These are phyloP conservation scores for Chrysemys picta DNA, from an alignment of 2,113 vertebrate species.

Conservation along the genomic window DNA sequence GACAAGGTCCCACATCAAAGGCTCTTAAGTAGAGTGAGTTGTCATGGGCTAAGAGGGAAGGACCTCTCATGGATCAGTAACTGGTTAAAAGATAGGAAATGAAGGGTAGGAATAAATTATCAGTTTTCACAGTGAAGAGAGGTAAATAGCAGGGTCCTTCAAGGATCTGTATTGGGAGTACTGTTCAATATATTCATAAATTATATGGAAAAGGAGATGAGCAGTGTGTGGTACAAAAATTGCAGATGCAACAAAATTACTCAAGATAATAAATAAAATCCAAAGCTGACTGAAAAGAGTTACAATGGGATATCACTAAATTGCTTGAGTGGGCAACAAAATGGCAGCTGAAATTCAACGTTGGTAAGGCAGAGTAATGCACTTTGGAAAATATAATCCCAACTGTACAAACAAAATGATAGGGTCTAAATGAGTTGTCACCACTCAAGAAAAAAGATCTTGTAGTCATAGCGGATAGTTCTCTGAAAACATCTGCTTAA, in stretches of 20 bases:
- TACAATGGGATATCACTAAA: not conserved
- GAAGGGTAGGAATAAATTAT: not conserved
- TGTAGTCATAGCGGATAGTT: not conserved
- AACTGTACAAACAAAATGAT: not conserved
- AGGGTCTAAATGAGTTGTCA: not conserved
- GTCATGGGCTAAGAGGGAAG: not conserved
- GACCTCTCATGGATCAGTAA: not conserved
- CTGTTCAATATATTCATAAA: no score
- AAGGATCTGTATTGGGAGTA: no score
- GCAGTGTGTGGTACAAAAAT: not conserved
- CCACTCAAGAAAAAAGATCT: not conserved
- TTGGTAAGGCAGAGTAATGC: not conserved
- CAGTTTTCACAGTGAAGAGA: not conserved
- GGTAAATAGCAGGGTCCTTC: not conserved
- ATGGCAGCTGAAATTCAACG: not conserved
- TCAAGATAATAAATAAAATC: not conserved
- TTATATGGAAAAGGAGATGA: not conserved
- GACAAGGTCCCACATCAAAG: not conserved
- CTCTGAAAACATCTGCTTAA: not conserved
- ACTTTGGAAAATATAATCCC: not conserved
- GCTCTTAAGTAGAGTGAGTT: not conserved
- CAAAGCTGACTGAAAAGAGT: not conserved
- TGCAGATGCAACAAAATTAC: not conserved
- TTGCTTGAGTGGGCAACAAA: not conserved
- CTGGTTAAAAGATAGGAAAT: not conserved